phyloP scores from a whole-genome alignment of 2,888 invertebrate genomes.

The Argyra leucocephala region DNA sequence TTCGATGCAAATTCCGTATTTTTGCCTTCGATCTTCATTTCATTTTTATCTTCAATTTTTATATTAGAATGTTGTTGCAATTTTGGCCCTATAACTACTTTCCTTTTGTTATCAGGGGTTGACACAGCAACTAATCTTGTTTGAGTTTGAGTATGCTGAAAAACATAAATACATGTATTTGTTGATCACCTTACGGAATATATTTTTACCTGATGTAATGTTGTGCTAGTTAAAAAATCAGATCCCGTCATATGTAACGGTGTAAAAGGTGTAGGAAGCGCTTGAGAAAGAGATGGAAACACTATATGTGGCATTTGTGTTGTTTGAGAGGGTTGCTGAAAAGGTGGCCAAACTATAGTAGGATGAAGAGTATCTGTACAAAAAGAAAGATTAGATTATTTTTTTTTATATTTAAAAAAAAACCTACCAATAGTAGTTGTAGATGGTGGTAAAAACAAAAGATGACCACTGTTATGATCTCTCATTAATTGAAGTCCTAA shows the following conservation, averaged over 20 bases:
- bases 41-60: constrained; percentile 53
- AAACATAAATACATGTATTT: constrained; percentile 4
- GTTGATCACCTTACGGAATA: not conserved
- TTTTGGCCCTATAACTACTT: not conserved
- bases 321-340: constrained; percentile 44
- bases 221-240: constrained; percentile 52
- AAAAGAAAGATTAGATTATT: constrained; percentile 24
- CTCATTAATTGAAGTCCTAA: constrained; percentile 78
- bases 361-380: constrained; percentile 20
- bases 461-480: constrained; percentile 74
- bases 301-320: constrained; percentile 27
- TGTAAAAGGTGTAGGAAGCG: constrained; percentile 49
- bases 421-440: constrained; percentile 48
- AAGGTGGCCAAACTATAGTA: constrained; percentile 64
- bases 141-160: constrained; percentile 53
- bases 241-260: constrained; percentile 55
- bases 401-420: not conserved
- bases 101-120: constrained; percentile 43
- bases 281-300: constrained; percentile 24
- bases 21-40: not conserved
- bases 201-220: constrained; percentile 44
- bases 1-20: not conserved
- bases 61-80: constrained; percentile 50
- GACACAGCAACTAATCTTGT: constrained; percentile 58
- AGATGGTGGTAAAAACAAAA: constrained; percentile 67